Evolutionary conservation across 1,140 invertebrate species (phyloP).

Genomic region (roundworm (Caenorhabditis elegans)): WBcel235 BX284602.5:7904501-7905000

Average conservation of each 20-base stretch:
- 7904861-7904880: constrained; percentile 7
- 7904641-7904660: too few species aligned
- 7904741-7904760: not conserved
- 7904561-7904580: too few species aligned
- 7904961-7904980: constrained; percentile 45
- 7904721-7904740: constrained; percentile 21
- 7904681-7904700: not conserved
- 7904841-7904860: constrained; percentile 10
- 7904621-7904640: too few species aligned
- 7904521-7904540: not conserved
- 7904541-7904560: not conserved
- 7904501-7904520: not conserved
- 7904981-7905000: constrained; percentile 45
- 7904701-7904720: not conserved
- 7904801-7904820: constrained; percentile 14
- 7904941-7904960: constrained; percentile 39
- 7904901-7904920: not conserved
- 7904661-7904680: not conserved
- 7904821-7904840: constrained; percentile 15
- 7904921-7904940: constrained; percentile 34
- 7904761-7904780: constrained; percentile 15
- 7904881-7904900: not conserved
- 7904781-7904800: not conserved
- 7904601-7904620: too few species aligned
- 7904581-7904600: too few species aligned